These are phyloP conservation scores for Colinus virginianus DNA, from an alignment of 2,113 vertebrate species.

Conservation along the genomic window DNA sequence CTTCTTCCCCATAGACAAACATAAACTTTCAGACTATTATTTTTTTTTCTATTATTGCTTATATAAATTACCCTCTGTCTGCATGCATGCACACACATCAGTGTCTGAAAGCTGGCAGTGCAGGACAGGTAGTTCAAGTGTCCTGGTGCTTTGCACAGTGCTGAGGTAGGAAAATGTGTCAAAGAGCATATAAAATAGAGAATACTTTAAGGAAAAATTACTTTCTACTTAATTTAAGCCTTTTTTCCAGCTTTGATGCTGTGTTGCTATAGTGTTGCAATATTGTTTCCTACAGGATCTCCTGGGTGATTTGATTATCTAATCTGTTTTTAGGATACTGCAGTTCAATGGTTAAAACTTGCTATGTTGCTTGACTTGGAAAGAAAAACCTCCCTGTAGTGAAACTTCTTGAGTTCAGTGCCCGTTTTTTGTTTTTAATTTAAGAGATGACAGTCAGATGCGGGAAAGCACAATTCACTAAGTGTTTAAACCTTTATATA, in stretches of 20 bases:
- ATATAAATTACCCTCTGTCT: neutral
- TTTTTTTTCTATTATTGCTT: neutral
- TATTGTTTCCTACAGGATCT: neutral
- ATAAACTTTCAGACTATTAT: neutral
- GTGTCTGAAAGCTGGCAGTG: neutral
- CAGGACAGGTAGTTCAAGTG: fast-evolving
- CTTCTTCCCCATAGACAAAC: neutral
- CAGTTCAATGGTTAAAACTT: neutral
- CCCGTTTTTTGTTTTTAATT: neutral
- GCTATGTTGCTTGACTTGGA: fast-evolving
- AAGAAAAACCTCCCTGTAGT: neutral
- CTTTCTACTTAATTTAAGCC: neutral
- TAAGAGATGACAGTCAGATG: neutral
- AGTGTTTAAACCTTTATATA: neutral
- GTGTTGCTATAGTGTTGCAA: neutral
- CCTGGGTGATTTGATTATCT: neutral
- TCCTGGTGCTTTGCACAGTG: neutral
- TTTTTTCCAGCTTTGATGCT: neutral
- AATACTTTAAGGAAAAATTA: neutral
- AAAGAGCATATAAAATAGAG: neutral
- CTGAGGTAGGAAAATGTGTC: fast-evolving
- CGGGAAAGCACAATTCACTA: neutral
- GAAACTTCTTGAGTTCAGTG: fast-evolving
- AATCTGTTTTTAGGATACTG: neutral
- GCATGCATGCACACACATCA: fast-evolving